phyloP scores from a whole-genome alignment of 2,888 invertebrate species.

The Melikaiella ostensackeni region DNA sequence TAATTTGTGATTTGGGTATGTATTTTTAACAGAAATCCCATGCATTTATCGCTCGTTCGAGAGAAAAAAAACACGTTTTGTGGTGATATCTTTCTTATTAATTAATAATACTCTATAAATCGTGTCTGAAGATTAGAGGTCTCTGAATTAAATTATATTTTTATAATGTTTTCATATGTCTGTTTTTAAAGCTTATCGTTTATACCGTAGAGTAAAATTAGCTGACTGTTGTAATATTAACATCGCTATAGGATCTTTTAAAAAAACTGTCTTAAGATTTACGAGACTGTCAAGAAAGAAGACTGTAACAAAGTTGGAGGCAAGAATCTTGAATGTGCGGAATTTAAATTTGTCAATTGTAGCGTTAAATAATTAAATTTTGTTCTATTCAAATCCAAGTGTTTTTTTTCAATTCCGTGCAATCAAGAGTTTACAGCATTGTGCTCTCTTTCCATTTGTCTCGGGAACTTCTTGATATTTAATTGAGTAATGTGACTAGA shows the following conservation, averaged over 20 bases:
- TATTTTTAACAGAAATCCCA: slow-evolving; percentile 9
- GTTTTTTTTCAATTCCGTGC: neutral
- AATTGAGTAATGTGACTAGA: slow-evolving; percentile 2
- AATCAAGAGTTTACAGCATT: neutral
- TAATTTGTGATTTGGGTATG: neutral
- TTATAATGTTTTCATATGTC: slow-evolving; percentile 30
- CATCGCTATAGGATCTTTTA: neutral
- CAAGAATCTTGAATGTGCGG: slow-evolving; percentile 19
- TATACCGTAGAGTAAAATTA: slow-evolving; percentile 11
- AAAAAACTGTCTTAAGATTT: neutral
- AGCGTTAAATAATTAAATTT: slow-evolving; percentile 12
- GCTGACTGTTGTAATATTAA: slow-evolving; percentile 6
- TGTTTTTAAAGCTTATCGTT: slow-evolving; percentile 21
- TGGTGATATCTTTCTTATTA: slow-evolving; percentile 19
- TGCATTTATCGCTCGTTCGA: neutral
- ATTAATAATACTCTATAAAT: slow-evolving; percentile 22
- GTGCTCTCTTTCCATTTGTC: neutral
- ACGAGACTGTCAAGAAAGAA: too few relatives aligned
- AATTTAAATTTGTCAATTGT: slow-evolving; percentile 21
- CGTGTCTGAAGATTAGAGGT: slow-evolving; percentile 13
- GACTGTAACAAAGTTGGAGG: slow-evolving; percentile 3
- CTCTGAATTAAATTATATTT: slow-evolving; percentile 36
- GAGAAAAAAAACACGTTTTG: slow-evolving; percentile 20
- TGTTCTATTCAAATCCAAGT: neutral
- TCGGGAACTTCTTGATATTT: neutral